A percentile compares a stretch with the other conserved stretches of the same genome.
Conservation (phyloP, 2,113 vertebrate species). For the Anoplopoma fimbria region DNA sequence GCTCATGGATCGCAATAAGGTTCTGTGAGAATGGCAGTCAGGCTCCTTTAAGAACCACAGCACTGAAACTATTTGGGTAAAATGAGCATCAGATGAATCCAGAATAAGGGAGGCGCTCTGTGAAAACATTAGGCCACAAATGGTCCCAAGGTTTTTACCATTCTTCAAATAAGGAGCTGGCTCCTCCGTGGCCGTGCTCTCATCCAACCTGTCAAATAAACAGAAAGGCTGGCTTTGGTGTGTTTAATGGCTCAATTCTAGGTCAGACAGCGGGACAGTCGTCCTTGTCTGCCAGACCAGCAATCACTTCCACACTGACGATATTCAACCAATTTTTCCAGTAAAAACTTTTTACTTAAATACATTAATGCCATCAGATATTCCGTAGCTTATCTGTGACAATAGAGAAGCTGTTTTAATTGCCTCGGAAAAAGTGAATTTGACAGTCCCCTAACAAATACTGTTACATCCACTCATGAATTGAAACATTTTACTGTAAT, state of each 20-base stretch:
- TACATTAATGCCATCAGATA: background rate
- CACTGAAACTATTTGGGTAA: slow-evolving; percentile 3
- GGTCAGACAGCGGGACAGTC: background rate
- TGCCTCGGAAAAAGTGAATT: background rate
- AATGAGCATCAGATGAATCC: background rate
- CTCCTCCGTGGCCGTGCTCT: background rate
- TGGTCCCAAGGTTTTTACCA: background rate
- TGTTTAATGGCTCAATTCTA: background rate
- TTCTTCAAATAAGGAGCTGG: background rate
- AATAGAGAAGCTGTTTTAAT: slow-evolving; percentile 10
- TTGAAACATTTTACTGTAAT: slow-evolving; percentile 3
- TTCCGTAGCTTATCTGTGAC: background rate
- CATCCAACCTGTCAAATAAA: background rate
- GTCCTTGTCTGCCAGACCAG: background rate
- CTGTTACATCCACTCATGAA: background rate
- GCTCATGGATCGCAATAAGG: slow-evolving; percentile 7
- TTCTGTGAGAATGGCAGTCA: slow-evolving; percentile 13
- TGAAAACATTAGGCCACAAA: background rate
- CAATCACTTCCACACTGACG: background rate
- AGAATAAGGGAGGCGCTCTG: background rate
- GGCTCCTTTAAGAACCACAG: slow-evolving; percentile 3
- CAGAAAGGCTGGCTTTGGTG: background rate
- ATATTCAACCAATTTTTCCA: background rate
- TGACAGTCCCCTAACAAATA: background rate
- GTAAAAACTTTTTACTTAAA: background rate